Base-by-base conservation (phyloP, 2,113 vertebrate species). In the Ameiurus melas region DNA sequence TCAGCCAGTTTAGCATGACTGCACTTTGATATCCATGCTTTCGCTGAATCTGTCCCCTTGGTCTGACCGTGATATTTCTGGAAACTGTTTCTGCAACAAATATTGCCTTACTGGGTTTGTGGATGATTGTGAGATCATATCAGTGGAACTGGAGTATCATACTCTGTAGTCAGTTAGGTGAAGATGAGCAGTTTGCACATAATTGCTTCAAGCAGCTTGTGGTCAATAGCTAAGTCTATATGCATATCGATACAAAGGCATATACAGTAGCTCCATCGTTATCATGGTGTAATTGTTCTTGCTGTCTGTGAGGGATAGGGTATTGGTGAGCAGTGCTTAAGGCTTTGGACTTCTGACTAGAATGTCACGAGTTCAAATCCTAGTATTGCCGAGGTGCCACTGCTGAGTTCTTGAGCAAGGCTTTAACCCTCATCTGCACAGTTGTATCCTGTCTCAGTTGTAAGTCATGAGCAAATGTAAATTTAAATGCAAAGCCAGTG, bases 21-120 rank as follows among this genome's bases (percentile, higher is more conserved):
- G 83, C 16, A 88, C 88, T 19, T 88, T 80, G 14, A 88, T 57
- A 3, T 88, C 90, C 83, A 91, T 86, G 4, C 88, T 80, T 13
- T 80, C 22, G 1, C 1, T 64, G 2, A 85, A 10, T 30, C 87
- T 80, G 19, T 10, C 30, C 22, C 77, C 30, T 3, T 70, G 58
- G n/a, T 57, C 30, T 17, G 57, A 30, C 22, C 79, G 33, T 20
- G 79, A 71, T 83, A 47, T 89, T 89, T 47, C 78, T 71, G 17
- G 39, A 89, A 19, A 70, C n/a, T 12, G 77, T 17, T 36, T 85
- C 83, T 20, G 87, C 51, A 0, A 90, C 82, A 57, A 82, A 77
- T 64, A 89, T 39, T 30, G 83, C 79, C 57, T 90, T 90, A 2
- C 86, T 75, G 39, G 75, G 62, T 14, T 36, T 16, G 33, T 85